Base-by-base conservation (phyloP, 2,113 vertebrate species). In the Oryctolagus cuniculus region DNA sequence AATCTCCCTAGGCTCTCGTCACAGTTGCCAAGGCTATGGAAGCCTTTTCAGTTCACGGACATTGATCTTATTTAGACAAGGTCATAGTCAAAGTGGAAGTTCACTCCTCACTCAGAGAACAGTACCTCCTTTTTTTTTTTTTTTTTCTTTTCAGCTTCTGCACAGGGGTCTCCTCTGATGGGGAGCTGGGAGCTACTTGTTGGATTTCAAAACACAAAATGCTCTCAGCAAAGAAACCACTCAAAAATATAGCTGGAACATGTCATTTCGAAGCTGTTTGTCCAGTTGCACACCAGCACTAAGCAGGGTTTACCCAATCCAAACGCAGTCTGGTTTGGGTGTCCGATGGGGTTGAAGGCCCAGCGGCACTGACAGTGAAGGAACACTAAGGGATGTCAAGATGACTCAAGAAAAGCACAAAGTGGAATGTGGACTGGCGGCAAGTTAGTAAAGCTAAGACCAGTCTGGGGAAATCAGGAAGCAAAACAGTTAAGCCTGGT, bases 201-300 rank as follows among this genome's bases (percentile, higher is more conserved):
- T 67, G 75, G 53, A 67, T 94, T 96, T 90, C 78, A 83, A 86
- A 88, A 82, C 49, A 63, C 13, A 90, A 85, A 75, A 66, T 19
- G 89, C 78, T 1, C 84, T 94, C 64, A 95, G 63, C 61, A 91
- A 77, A 74, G 87, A 83, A 74, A 16, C 27, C 44, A 84, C 70
- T 66, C 69, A 88, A 91, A 73, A 73, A 94, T 74, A 74, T 64
- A 94, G 92, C 44, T 66, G 1, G 19, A 87, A 67, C 75, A 82
- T 34, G n/a, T 55, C 61, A 29, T 87, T 89, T 93, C 66, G 16
- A 83, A 94, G 69, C n/a, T 27, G 31, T 72, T 8, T 96, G 53
- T 58, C 61, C 83, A 84, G 36, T 53, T 94, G 36, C 16, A 81
- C 36, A 79, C 73, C 64, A 85, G 82, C 25, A 73, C 77, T 78